Evolutionary conservation across 2,797 vertebrate genomes (phyloP).

Genomic region (Acipenser transmontanus): DNA sequence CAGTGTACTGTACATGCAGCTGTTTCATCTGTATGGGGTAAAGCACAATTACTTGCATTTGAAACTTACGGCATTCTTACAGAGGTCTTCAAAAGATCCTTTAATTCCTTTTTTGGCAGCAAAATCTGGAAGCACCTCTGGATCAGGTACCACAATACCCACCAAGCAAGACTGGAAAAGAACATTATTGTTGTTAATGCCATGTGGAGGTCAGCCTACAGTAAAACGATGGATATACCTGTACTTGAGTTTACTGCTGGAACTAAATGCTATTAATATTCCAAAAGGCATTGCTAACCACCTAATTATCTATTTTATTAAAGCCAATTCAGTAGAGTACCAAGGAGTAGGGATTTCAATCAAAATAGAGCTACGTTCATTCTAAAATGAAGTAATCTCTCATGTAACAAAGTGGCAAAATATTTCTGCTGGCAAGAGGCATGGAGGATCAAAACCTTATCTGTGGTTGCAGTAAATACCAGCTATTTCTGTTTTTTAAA

Average conservation of each 20-base stretch:
- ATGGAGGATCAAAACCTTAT: too few relatives aligned
- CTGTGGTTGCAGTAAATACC: too few relatives aligned
- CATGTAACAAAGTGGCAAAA: too few relatives aligned
- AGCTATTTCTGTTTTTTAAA: too few relatives aligned
- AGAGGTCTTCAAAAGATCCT: slow-evolving; percentile 75
- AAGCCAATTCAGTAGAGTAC: too few relatives aligned
- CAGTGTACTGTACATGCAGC: not conserved
- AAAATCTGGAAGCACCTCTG: slow-evolving; percentile 69
- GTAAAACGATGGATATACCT: not conserved
- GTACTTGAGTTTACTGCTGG: not conserved
- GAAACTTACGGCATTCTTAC: slow-evolving; percentile 70
- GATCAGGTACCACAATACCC: slow-evolving; percentile 81
- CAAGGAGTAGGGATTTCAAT: too few relatives aligned
- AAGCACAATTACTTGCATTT: not conserved
- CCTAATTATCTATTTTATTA: not conserved
- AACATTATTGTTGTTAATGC: not conserved
- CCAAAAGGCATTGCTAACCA: not conserved
- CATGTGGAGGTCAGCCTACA: not conserved
- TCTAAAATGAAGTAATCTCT: too few relatives aligned
- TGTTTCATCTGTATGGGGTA: not conserved
- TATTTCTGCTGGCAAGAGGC: too few relatives aligned
- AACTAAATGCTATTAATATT: not conserved
- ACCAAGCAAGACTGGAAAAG: slow-evolving; percentile 74
- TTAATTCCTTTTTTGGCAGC: slow-evolving; percentile 66
- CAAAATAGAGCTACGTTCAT: too few relatives aligned